A percentile compares a stretch with the other conserved stretches of the same genome.
Conservation (phyloP, 2,888 invertebrate species). For the Lithophane socia region DNA sequence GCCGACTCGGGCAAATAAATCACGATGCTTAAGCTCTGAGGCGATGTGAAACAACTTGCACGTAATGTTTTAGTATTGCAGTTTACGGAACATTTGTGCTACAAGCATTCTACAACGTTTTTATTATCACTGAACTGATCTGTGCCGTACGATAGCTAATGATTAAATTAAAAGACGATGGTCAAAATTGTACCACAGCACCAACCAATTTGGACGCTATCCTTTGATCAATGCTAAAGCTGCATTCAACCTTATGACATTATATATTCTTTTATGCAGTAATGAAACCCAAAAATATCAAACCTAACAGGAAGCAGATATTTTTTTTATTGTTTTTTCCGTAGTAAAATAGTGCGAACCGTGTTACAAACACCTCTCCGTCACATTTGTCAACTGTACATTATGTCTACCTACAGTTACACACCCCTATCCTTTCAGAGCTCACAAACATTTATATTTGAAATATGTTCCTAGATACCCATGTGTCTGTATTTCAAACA, state of each 20-base stretch:
- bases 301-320: background rate
- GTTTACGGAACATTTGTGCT: slow-evolving; percentile 40
- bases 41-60: slow-evolving; percentile 51
- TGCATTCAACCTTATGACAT: background rate
- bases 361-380: background rate
- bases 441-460: slow-evolving; percentile 31
- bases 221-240: background rate
- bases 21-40: slow-evolving; percentile 37
- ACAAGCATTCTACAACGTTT: slow-evolving; percentile 21
- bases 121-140: slow-evolving; percentile 13
- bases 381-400: background rate
- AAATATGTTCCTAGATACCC: slow-evolving; percentile 24
- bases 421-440: slow-evolving; percentile 1
- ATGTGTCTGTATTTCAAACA: slow-evolving; percentile 40
- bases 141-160: background rate
- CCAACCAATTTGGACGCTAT: background rate
- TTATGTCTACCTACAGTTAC: background rate
- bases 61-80: slow-evolving; percentile 45
- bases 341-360: background rate
- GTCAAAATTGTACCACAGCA: background rate
- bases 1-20: slow-evolving; percentile 51
- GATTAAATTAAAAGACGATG: background rate
- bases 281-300: background rate
- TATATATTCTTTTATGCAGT: background rate
- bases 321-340: background rate